A percentile compares a stretch with the other conserved stretches of the same genome.
phyloP scores from a whole-genome alignment of 2,888 invertebrate species.

The Perithous albicinctus region DNA sequence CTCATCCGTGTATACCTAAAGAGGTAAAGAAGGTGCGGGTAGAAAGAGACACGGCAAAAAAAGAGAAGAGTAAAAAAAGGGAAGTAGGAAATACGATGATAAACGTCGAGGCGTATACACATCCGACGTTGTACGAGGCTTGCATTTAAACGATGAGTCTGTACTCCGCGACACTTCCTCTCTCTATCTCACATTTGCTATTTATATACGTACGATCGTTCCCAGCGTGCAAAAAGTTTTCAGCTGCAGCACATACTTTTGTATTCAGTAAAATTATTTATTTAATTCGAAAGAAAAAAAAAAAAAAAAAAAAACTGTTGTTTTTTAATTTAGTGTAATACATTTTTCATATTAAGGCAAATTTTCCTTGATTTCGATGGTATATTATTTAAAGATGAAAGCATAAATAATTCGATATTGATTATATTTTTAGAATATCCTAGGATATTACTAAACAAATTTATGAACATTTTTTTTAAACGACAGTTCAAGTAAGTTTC shows the following conservation, averaged over 20 bases:
- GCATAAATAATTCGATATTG: no score
- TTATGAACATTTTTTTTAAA: no score
- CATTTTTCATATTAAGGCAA: no score
- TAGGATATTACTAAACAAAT: no score
- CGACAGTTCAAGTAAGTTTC: no score
- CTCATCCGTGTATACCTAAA: conserved; percentile 19
- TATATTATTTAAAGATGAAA: no score
- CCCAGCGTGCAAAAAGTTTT: not conserved
- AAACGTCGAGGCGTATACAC: conserved; percentile 32
- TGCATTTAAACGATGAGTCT: conserved; percentile 51
- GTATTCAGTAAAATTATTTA: no score
- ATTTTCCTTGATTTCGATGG: no score
- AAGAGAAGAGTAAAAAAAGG: conserved; percentile 31
- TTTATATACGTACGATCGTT: conserved; percentile 25
- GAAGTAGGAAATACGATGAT: conserved; percentile 58
- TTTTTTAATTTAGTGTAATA: no score
- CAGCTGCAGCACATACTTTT: not conserved
- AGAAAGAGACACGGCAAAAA: conserved; percentile 8
- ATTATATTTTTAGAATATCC: no score
- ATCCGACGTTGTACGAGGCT: conserved; percentile 40
- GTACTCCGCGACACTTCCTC: conserved; percentile 14
- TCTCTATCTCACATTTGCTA: conserved; percentile 6
- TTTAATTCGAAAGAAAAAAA: no score
- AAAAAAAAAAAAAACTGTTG: no score
- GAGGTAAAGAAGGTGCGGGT: conserved; percentile 24